Evolutionary conservation across 2,113 vertebrate genomes (phyloP).

Genomic region (Beaufortia kweichowensis): DNA sequence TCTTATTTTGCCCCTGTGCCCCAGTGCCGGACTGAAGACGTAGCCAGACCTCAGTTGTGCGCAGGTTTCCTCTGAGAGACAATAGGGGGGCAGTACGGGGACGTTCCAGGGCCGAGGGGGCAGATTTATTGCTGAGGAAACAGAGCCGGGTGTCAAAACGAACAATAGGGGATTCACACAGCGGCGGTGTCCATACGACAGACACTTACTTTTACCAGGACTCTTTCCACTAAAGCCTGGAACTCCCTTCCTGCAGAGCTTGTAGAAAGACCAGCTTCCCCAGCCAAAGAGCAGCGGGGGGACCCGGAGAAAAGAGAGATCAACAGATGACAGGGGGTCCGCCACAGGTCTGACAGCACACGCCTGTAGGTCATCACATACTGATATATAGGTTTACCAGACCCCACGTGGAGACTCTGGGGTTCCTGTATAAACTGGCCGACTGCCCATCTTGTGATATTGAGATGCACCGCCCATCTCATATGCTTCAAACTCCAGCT

Average conservation of each 20-base stretch:
- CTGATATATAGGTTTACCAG: constrained; percentile 71
- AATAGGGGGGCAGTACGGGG: constrained; percentile 61
- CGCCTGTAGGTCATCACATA: constrained; percentile 69
- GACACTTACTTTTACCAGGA: constrained; percentile 68
- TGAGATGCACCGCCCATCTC: background rate
- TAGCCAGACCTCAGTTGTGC: constrained; percentile 43
- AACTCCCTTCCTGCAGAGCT: constrained; percentile 83
- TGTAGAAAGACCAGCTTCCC: constrained; percentile 30
- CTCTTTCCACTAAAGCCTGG: constrained; percentile 73
- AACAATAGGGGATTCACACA: constrained; percentile 84
- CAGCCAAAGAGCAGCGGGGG: constrained; percentile 40
- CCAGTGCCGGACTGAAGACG: constrained; percentile 43
- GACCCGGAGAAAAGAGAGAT: constrained; percentile 26
- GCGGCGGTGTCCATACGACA: constrained; percentile 60
- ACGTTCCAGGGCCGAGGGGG: constrained; percentile 63
- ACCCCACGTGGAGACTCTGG: constrained; percentile 45
- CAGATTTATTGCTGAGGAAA: constrained; percentile 87
- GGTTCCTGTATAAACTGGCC: constrained; percentile 10
- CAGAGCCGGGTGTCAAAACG: constrained; percentile 70
- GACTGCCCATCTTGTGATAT: constrained; percentile 17
- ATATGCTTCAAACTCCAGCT: background rate
- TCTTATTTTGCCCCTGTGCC: constrained; percentile 51
- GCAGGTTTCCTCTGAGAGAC: constrained; percentile 68
- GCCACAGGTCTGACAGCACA: constrained; percentile 74
- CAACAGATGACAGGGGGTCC: constrained; percentile 71